Evolutionary conservation across 2,113 vertebrate genomes (phyloP).

Genomic region (Mustela lutreola): DNA sequence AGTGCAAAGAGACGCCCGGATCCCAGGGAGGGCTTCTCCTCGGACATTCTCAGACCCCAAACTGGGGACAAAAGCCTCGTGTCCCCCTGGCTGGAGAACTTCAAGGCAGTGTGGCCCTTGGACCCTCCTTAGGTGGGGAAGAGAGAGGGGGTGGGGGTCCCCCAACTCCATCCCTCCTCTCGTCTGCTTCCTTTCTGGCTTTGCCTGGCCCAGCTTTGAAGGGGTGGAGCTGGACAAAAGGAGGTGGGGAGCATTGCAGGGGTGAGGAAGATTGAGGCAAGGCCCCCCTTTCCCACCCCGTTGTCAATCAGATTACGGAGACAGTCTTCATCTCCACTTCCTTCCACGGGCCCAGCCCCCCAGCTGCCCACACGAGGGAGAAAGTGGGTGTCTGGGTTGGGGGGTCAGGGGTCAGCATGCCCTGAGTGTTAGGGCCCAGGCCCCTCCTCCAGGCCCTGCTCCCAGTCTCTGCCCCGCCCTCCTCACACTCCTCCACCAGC

Average conservation of each 20-base stretch:
- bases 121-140: slow-evolving; percentile 66
- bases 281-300: neutral
- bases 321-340: neutral
- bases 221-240: neutral
- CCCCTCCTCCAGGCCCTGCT: neutral
- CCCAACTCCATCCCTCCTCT: neutral
- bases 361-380: neutral
- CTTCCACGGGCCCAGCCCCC: neutral
- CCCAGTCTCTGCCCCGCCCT: neutral
- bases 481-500: neutral
- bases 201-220: neutral
- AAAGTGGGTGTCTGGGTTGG: neutral
- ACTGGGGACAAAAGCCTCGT: neutral
- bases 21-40: neutral
- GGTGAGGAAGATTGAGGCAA: neutral
- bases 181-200: neutral
- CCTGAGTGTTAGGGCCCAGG: neutral
- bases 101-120: slow-evolving; percentile 58
- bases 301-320: neutral
- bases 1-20: neutral
- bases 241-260: neutral
- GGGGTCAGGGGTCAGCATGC: neutral
- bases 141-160: neutral
- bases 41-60: neutral
- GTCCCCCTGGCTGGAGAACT: neutral